Base-by-base conservation (phyloP, 37 sponge, comb jelly and placozoan genomes). In the Lycopodina hypogea region DNA sequence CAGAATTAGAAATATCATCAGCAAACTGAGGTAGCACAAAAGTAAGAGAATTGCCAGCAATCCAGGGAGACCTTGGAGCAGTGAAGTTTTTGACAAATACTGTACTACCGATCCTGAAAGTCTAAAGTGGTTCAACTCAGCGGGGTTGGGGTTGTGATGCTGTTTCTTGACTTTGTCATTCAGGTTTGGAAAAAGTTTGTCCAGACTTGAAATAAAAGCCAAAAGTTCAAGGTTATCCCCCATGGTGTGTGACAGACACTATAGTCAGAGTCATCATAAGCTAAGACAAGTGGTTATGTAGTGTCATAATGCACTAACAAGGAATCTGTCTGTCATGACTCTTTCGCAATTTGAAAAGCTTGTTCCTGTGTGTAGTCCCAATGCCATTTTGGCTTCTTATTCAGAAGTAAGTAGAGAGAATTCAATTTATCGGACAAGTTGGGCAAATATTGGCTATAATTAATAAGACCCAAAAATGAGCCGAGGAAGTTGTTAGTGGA, bases 241-340 rank as follows among this genome's bases (percentile, higher is more conserved):
- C n/a, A 38, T 21, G 3, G 38, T 9, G 32, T 86, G 80, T 12
- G 81, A 72, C 19, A 86, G 2, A 84, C 23, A 6, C 78, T 72
- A 45, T 78, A 84, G 0, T 58, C 39, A 2, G 86, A 86, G 32
- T 80, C 86, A 67, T 86, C 87, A 41, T 81, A 86, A 19, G 81
- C 50, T 30, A 87, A 30, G 26, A 81, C 57, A 15, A 87, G 58
- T 23, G 82, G 88, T 57, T 32, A 28, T 19, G 30, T 34, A 15
- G 48, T 15, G 34, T 87, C 73, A 42, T 39, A 87, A 42, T 87
- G 81, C 22, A 68, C 53, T 2, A 81, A 56, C 3, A 87, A 38
- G 30, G 33, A 57, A 12, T 64, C 42, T 0, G 78, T 58, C 41
- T 56, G 64, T 1, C 76, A 73, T 33, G 56, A 15, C 14, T 77